A percentile compares a stretch with the other conserved stretches of the same genome.
Evolutionary conservation across 2,113 vertebrate genomes (phyloP).

Genomic region (Ammospiza nelsoni): DNA sequence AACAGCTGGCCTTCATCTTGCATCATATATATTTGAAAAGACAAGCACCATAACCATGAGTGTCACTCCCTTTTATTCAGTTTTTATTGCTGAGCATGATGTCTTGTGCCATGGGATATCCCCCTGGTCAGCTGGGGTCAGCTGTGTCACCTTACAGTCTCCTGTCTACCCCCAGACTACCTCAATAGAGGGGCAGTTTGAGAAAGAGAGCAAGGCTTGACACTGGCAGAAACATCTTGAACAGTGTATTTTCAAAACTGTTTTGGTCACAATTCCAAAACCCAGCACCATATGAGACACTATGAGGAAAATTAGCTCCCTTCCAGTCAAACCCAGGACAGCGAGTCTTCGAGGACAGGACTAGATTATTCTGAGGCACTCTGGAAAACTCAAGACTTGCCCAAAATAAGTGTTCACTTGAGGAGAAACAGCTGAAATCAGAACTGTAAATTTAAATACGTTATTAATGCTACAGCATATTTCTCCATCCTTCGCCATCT

Average conservation of each 20-base stretch:
- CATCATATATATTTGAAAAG: not conserved
- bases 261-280: not conserved
- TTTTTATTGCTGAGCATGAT: not conserved
- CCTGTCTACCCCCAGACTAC: not conserved
- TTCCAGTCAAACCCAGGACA: not conserved
- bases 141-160: not conserved
- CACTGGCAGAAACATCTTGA: not conserved
- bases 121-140: not conserved
- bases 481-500: not conserved
- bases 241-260: not conserved
- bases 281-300: not conserved
- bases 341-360: not conserved
- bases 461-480: not conserved
- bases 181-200: not conserved
- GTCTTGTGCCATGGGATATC: not conserved
- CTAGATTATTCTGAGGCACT: not conserved
- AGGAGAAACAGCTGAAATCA: not conserved
- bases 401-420: not conserved
- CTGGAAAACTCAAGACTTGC: not conserved
- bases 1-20: not conserved
- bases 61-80: not conserved
- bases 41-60: not conserved
- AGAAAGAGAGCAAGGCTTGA: not conserved
- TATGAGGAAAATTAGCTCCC: not conserved
- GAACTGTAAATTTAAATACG: not conserved